phyloP scores from a whole-genome alignment of 2,797 vertebrate species.

The Catamblyrhynchus diadema region DNA sequence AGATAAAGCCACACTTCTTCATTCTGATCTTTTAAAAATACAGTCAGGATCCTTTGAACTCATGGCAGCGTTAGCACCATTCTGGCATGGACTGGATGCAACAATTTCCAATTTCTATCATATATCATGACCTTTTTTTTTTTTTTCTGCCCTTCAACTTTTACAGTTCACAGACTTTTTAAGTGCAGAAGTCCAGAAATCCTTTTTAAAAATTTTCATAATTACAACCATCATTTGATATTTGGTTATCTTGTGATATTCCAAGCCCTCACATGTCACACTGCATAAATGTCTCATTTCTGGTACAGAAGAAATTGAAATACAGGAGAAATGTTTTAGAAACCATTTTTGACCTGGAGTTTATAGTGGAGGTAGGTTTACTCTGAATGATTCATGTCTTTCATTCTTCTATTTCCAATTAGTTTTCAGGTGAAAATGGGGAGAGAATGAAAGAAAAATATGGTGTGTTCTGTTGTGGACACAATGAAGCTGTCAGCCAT shows the following conservation, averaged over 20 bases:
- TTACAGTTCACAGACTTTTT: background rate
- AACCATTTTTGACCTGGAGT: background rate
- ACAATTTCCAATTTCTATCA: background rate
- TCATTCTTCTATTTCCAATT: background rate
- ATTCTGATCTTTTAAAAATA: background rate
- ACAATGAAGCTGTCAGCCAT: constrained; percentile 86
- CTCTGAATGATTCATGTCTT: background rate
- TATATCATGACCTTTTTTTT: background rate
- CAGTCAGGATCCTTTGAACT: background rate
- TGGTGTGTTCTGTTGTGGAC: constrained; percentile 87
- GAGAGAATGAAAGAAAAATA: constrained; percentile 91
- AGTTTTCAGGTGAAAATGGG: constrained; percentile 94
- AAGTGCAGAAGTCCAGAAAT: background rate
- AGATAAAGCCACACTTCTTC: background rate
- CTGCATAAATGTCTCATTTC: background rate
- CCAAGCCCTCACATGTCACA: background rate
- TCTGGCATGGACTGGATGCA: background rate
- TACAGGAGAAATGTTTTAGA: background rate
- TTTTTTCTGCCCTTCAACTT: background rate
- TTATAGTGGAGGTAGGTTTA: background rate
- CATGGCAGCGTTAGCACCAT: background rate
- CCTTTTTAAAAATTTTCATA: background rate
- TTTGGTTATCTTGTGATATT: background rate
- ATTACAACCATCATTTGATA: background rate
- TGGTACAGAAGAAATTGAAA: background rate